Evolutionary conservation across 2,888 invertebrate genomes (phyloP).

Genomic region (Polydesmus complanatus): DNA sequence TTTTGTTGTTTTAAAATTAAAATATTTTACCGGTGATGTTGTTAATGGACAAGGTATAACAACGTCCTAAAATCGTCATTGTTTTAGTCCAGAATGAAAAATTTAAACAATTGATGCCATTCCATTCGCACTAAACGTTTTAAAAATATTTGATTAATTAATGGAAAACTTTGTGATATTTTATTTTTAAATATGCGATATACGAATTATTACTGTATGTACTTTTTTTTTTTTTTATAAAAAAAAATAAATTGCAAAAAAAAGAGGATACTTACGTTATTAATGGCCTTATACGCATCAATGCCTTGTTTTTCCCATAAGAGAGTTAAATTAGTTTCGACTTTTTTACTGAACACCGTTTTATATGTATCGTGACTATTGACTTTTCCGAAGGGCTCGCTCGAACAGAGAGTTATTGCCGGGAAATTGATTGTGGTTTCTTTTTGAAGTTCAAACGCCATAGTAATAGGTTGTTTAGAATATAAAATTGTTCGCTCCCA

Average conservation of each 20-base stretch:
- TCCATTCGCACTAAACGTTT: not conserved
- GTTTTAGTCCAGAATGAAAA: not conserved
- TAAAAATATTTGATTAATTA: too few relatives aligned
- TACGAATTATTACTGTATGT: not conserved
- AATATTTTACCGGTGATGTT: not conserved
- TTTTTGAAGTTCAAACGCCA: not conserved
- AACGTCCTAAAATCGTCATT: not conserved
- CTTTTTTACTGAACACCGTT: too few relatives aligned
- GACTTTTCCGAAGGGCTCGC: not conserved
- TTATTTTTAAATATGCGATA: not conserved
- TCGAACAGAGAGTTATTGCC: not conserved
- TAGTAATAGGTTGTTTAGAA: not conserved
- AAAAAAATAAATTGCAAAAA: too few relatives aligned
- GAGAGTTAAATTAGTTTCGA: not conserved
- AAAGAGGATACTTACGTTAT: not conserved
- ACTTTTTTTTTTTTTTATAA: too few relatives aligned
- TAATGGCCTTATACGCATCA: not conserved
- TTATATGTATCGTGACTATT: not conserved
- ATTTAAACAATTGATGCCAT: not conserved
- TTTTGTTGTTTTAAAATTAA: too few relatives aligned
- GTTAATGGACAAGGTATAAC: not conserved
- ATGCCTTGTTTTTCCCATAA: not conserved
- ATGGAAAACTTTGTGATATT: not conserved
- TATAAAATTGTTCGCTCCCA: not conserved
- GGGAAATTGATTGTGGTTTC: not conserved